Base-by-base conservation (phyloP, 2,888 invertebrate genomes). In the Mesochorus sp. region DNA sequence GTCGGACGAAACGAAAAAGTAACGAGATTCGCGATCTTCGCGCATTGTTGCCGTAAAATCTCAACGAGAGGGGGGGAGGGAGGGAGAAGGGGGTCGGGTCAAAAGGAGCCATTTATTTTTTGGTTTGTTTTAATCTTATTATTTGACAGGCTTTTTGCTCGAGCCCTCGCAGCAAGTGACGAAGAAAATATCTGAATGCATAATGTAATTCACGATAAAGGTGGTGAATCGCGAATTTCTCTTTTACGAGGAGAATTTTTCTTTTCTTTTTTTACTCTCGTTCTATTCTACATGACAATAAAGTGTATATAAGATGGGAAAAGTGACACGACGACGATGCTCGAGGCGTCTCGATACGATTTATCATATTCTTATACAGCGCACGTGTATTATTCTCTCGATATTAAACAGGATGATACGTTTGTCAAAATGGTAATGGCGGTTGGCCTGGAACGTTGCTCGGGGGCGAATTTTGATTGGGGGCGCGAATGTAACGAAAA, bases 111-210 rank as follows among this genome's bases (percentile, higher is more conserved):
- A 1, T 6, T 34, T 47, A 10, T 19, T 47, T 21, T 21, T 6
- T 17, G n/a, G n/a, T 17, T 47, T 5, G 6, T 17, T 19, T 19
- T 21, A 8, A 6, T 47, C 12, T 21, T 4, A 21, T 17, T 14
- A 2, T 47, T 19, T 47, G 2, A 10, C 34, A 8, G 37, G 12
- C 8, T 10, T 2, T 37, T 8, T 12, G 8, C 37, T 8, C 37
- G 37, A 12, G n/a, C 37, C 28, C 12, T 17, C 47, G 37, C 31
- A 1, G 12, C 55, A 37, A 14, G 51, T 31, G 64, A 59, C 39
- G n/a, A n/a, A n/a, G n/a, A n/a, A 76, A 71, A 76, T 71, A 71
- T 71, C 66, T 57, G 71, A 76, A 76, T 76, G 71, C 64, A 66
- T 71, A 76, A 76, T 76, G 76, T 76, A 76, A 76, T 76, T 59